Percentiles rank a stretch among this genome's conserved stretches.
phyloP scores from a whole-genome alignment of 2,113 vertebrate genomes.

The Sprattus sprattus region DNA sequence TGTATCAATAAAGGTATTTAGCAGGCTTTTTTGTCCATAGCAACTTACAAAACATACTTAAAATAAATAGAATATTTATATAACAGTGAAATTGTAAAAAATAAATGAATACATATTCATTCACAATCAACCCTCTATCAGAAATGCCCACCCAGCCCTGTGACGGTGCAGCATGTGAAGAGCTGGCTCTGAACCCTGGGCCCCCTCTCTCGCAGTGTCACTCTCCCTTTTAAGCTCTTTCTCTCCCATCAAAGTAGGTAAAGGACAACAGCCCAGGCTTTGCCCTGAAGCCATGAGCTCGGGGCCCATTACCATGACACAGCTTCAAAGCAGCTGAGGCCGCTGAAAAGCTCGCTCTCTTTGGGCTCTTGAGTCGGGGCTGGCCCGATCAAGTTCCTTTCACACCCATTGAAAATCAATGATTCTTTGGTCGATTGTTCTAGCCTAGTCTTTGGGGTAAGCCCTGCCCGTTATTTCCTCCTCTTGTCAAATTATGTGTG shows the following conservation, averaged over 20 bases:
- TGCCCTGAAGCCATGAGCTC: conserved; percentile 54
- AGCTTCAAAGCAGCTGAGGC: conserved; percentile 58
- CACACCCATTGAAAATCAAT: conserved; percentile 59
- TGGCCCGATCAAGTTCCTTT: conserved; percentile 57
- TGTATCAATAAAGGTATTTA: not conserved
- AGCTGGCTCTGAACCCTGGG: not conserved
- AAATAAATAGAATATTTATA: not conserved
- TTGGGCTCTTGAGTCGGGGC: conserved; percentile 50
- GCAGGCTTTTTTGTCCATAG: not conserved
- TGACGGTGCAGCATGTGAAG: not conserved
- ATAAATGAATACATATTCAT: not conserved
- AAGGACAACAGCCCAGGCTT: conserved; percentile 58
- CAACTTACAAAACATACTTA: not conserved
- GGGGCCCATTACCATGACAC: conserved; percentile 53
- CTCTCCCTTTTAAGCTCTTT: not conserved
- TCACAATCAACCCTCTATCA: not conserved
- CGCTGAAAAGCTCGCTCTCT: conserved; percentile 56
- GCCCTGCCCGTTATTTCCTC: conserved; percentile 30
- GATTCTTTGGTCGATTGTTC: conserved; percentile 70
- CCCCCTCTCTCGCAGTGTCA: not conserved
- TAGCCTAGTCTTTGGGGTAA: conserved; percentile 64
- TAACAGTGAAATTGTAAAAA: not conserved
- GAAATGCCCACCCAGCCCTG: not conserved
- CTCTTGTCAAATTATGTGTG: conserved; percentile 15
- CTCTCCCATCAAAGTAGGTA: conserved; percentile 58